Conservation (phyloP, 2,888 invertebrate genomes). For the Nymphalis urticae region DNA sequence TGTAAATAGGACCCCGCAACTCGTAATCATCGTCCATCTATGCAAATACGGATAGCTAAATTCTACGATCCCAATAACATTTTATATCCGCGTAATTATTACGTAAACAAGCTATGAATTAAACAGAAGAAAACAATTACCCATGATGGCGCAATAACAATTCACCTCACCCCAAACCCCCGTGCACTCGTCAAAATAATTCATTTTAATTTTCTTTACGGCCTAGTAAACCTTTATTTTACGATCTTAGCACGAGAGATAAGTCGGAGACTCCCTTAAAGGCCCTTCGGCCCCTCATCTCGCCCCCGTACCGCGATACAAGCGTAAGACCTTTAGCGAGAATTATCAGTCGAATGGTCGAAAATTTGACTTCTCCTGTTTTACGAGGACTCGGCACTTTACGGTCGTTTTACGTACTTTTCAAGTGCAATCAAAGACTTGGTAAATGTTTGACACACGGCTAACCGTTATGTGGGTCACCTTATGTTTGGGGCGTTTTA, state of each 20-base stretch:
- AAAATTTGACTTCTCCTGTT: conserved; percentile 40
- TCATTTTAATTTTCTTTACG: conserved; percentile 82
- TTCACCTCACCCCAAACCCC: conserved; percentile 66
- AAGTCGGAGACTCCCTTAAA: conserved; percentile 76
- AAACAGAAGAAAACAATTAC: conserved; percentile 69
- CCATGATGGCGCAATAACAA: conserved; percentile 65
- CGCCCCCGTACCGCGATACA: conserved; percentile 40
- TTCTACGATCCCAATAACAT: conserved; percentile 38
- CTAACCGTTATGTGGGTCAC: too few relatives aligned
- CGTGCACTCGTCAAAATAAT: conserved; percentile 80
- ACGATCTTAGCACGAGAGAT: conserved; percentile 73
- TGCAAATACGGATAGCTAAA: conserved; percentile 39
- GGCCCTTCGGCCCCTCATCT: conserved; percentile 65
- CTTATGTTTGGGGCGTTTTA: too few relatives aligned
- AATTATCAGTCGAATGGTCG: conserved; percentile 35
- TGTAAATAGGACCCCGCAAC: conserved; percentile 1
- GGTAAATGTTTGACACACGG: neutral
- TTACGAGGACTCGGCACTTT: conserved; percentile 34
- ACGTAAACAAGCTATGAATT: conserved; percentile 52
- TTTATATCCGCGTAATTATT: conserved; percentile 49
- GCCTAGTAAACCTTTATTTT: conserved; percentile 81
- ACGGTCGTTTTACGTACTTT: conserved; percentile 26
- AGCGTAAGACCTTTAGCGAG: conserved; percentile 30
- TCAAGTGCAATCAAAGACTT: conserved; percentile 1
- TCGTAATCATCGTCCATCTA: conserved; percentile 18